Percentiles rank a stretch among this genome's conserved stretches.
These are phyloP conservation scores for Pogona vitticeps DNA, from an alignment of 2,113 vertebrate genomes.

Conservation along the genomic window DNA sequence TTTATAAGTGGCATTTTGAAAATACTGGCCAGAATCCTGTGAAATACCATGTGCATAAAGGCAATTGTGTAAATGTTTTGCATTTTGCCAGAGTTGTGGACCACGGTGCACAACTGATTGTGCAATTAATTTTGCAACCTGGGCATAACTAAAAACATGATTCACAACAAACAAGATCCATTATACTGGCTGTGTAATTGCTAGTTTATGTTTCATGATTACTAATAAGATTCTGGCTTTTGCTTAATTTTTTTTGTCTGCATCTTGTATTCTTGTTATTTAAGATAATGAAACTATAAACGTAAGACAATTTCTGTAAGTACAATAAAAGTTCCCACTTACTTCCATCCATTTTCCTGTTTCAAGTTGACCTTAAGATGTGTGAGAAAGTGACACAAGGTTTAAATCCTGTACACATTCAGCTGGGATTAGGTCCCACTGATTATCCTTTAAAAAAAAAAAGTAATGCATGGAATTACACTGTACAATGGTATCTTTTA, in stretches of 20 bases:
- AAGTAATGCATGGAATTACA: background rate
- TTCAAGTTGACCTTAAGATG: background rate
- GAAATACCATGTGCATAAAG: too few species aligned
- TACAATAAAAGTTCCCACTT: constrained; percentile 1
- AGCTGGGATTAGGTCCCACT: background rate
- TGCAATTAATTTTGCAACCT: too few species aligned
- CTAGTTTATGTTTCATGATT: too few species aligned
- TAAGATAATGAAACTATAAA: background rate
- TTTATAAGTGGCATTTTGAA: background rate
- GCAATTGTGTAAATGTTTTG: too few species aligned
- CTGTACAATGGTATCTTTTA: background rate
- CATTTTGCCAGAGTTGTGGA: too few species aligned
- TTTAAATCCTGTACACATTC: background rate
- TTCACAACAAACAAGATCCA: too few species aligned
- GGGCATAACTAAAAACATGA: too few species aligned
- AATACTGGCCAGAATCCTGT: background rate
- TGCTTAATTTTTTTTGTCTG: background rate
- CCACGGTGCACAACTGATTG: too few species aligned
- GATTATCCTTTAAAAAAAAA: background rate
- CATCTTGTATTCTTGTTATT: background rate
- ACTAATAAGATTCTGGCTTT: too few species aligned
- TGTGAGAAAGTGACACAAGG: background rate
- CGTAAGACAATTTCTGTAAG: background rate
- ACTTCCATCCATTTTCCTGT: background rate
- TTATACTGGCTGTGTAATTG: too few species aligned